Evolutionary conservation across 2,113 vertebrate species (phyloP).

Genomic region (Murina feae): DNA sequence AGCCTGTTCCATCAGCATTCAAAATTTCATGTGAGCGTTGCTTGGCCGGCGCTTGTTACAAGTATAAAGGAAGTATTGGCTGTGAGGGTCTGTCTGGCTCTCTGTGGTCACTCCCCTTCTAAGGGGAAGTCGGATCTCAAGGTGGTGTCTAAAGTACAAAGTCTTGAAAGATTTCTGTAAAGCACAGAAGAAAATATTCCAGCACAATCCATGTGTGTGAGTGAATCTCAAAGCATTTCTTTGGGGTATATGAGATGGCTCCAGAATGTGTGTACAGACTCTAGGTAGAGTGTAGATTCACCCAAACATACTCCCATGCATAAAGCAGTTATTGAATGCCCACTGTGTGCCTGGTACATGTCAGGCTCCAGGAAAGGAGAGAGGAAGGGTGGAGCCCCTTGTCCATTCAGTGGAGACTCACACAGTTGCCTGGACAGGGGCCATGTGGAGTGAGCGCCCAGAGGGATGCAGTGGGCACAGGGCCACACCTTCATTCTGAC

Average conservation of each 20-base stretch:
- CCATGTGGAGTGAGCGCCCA: not conserved
- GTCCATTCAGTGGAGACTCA: rapidly evolving
- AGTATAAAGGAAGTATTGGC: rapidly evolving
- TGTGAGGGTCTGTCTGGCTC: not conserved
- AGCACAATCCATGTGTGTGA: rapidly evolving
- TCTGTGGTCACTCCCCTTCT: rapidly evolving
- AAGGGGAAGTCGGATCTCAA: rapidly evolving
- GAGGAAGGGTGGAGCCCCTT: rapidly evolving
- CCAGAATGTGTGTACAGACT: rapidly evolving
- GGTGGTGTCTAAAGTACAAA: rapidly evolving
- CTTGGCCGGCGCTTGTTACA: rapidly evolving
- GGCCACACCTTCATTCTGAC: not conserved
- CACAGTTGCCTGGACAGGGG: rapidly evolving
- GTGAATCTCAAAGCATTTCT: not conserved
- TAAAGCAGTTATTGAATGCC: rapidly evolving
- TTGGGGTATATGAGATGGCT: rapidly evolving
- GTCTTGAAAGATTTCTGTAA: rapidly evolving
- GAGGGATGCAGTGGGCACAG: not conserved
- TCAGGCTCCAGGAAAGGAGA: too few species aligned
- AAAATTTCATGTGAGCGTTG: rapidly evolving
- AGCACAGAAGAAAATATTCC: not conserved
- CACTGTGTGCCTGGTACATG: too few species aligned
- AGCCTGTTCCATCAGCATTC: not conserved
- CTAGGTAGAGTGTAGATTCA: rapidly evolving
- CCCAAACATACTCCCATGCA: rapidly evolving